Evolutionary conservation across 2,888 invertebrate species (phyloP).

Genomic region (Drosophila eohydei): DNA sequence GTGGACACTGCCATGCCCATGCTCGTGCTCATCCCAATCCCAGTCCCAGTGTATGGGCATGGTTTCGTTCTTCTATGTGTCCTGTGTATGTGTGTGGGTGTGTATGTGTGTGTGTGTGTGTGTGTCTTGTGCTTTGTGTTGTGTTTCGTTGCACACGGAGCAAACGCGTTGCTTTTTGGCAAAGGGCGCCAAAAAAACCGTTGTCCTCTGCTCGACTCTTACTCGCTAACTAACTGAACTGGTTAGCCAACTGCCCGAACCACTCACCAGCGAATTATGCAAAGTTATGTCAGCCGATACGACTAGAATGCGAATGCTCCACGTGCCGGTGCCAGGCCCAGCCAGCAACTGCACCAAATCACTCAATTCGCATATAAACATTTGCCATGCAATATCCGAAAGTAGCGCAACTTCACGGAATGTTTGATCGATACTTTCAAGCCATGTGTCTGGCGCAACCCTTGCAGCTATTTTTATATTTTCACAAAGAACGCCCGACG

Average conservation of each 20-base stretch:
- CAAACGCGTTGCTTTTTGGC: slow-evolving; percentile 82
- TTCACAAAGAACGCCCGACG: slow-evolving; percentile 56
- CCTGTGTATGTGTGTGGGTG: slow-evolving; percentile 19
- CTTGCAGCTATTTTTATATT: slow-evolving; percentile 59
- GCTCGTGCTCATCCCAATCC: slow-evolving; percentile 64
- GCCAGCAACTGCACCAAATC: slow-evolving; percentile 51
- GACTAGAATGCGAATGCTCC: slow-evolving; percentile 22
- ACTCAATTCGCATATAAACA: slow-evolving; percentile 40
- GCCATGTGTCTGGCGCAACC: slow-evolving; percentile 31
- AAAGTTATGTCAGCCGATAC: slow-evolving; percentile 29
- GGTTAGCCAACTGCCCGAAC: slow-evolving; percentile 16
- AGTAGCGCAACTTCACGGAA: slow-evolving; percentile 44
- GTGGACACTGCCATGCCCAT: slow-evolving; percentile 69
- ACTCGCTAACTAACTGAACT: slow-evolving; percentile 65
- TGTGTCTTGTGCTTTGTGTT: slow-evolving; percentile 25
- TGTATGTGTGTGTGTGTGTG: slow-evolving; percentile 5
- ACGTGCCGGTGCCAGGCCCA: slow-evolving; percentile 46
- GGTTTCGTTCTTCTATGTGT: not conserved
- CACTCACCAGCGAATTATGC: slow-evolving; percentile 26
- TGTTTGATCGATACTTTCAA: slow-evolving; percentile 81
- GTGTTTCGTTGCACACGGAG: slow-evolving; percentile 72
- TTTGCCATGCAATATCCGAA: slow-evolving; percentile 24
- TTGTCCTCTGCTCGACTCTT: slow-evolving; percentile 79
- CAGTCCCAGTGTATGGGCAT: slow-evolving; percentile 81
- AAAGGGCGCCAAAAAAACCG: slow-evolving; percentile 79